Evolutionary conservation across 2,797 vertebrate genomes (phyloP).

Genomic region (Hyperoplus immaculatus): DNA sequence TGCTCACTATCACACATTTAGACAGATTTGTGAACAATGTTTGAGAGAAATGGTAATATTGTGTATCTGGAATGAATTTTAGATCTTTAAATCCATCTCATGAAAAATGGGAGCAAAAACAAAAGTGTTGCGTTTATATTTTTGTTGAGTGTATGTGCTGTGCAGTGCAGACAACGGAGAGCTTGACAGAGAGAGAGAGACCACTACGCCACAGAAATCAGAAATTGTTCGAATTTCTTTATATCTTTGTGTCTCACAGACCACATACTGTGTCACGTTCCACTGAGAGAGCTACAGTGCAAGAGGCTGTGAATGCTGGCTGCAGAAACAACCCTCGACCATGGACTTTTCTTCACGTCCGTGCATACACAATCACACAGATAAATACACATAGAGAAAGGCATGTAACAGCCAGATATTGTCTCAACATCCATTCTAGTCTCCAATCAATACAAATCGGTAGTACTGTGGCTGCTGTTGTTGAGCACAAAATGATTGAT

Average conservation of each 20-base stretch:
- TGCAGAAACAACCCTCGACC: constrained; percentile 16
- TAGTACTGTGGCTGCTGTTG: not conserved
- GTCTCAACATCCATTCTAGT: not conserved
- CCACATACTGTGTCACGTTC: constrained; percentile 6
- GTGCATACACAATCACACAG: not conserved
- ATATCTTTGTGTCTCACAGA: not conserved
- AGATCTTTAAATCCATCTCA: no score
- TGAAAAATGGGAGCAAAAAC: no score
- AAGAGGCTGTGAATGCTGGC: constrained; percentile 5
- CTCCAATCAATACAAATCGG: constrained; percentile 7
- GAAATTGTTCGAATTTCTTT: constrained; percentile 35
- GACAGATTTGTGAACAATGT: no score
- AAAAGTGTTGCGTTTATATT: no score
- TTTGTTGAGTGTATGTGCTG: not conserved
- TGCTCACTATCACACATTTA: no score
- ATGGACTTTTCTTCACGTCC: not conserved
- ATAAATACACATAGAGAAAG: not conserved
- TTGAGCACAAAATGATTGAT: not conserved
- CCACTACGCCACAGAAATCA: not conserved
- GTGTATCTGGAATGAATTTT: no score
- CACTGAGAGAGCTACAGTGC: not conserved
- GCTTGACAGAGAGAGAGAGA: not conserved
- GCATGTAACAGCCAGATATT: no score
- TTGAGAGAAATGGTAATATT: no score
- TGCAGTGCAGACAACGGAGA: constrained; percentile 3